Conservation (phyloP, 2,888 invertebrate genomes). For the Neoaliturus tenellus region DNA sequence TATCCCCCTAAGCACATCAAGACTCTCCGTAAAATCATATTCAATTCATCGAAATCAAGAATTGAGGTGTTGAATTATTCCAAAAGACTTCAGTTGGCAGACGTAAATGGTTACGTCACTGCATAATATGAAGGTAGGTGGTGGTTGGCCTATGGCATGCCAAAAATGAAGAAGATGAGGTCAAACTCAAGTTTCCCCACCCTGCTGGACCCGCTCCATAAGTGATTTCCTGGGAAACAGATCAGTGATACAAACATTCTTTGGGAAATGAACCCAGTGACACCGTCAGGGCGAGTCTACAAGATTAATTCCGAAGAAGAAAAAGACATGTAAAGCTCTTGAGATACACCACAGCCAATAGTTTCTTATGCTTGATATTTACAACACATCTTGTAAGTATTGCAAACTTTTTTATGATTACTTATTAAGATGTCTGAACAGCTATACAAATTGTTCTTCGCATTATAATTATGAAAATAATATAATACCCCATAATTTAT, state of each 20-base stretch:
- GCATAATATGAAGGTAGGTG: background rate
- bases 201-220: background rate
- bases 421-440: too few species aligned
- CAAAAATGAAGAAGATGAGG: background rate
- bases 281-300: background rate
- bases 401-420: too few species aligned
- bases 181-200: constrained; percentile 7
- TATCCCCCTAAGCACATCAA: background rate
- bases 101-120: background rate
- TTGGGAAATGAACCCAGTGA: background rate
- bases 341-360: too few species aligned
- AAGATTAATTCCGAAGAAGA: too few species aligned
- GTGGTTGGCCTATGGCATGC: background rate
- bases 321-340: too few species aligned
- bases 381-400: too few species aligned
- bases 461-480: too few species aligned
- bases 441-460: too few species aligned
- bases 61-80: background rate
- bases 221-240: background rate
- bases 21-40: background rate
- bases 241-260: background rate
- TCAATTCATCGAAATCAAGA: background rate
- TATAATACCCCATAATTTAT: too few species aligned
- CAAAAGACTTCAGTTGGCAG: background rate
- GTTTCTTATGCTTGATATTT: too few species aligned